Base-by-base conservation (phyloP, 1,140 invertebrate species). In the Drosophila serrata region DNA sequence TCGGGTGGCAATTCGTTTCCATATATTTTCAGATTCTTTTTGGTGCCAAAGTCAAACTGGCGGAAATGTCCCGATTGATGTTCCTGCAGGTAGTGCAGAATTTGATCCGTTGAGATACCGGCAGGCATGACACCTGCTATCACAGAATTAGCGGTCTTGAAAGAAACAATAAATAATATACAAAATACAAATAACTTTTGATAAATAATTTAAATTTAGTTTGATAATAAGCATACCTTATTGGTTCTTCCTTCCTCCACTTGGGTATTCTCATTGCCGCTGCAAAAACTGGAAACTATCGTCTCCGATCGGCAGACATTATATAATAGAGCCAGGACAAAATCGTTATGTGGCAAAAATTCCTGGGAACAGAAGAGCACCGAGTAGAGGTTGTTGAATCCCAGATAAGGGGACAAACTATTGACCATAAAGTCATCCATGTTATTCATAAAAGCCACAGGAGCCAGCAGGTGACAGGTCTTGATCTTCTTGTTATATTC, bases 61-160 rank as follows among this genome's bases (percentile, higher is more conserved):
- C 81, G 80, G 22, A 94, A 94, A 1, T 92, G 90, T 6, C 81
- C 90, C 0, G 90, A 93, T 24, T 93, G 80, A 13, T 93, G 91
- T n/a, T 93, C 93, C 82, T 95, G 96, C 8, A 94, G 94, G 77
- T 94, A 96, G 82, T 96, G 96, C 2, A 95, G 92, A 0, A 97
- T 81, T 81, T 97, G 96, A 79, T 95, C 95, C 29, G 94, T 94
- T 0, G 96, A 96, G 0, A 96, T 94, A 12, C 96, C 96, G 11
- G 96, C 95, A 1, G 97, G 97, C 45, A 94, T 93, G 72, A 97
- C 96, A 1, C 37, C 62, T 17, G 15, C 12, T 94, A 93, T 19
- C 95, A 93, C 56, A 96, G 95, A 0, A 96, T 12, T 12, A 1
- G 74, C 74, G 0, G 74, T 76, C 74, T 76, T 94, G 1, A 95